Conservation (phyloP, 2,797 vertebrate species). For the Pempheris klunzingeri region DNA sequence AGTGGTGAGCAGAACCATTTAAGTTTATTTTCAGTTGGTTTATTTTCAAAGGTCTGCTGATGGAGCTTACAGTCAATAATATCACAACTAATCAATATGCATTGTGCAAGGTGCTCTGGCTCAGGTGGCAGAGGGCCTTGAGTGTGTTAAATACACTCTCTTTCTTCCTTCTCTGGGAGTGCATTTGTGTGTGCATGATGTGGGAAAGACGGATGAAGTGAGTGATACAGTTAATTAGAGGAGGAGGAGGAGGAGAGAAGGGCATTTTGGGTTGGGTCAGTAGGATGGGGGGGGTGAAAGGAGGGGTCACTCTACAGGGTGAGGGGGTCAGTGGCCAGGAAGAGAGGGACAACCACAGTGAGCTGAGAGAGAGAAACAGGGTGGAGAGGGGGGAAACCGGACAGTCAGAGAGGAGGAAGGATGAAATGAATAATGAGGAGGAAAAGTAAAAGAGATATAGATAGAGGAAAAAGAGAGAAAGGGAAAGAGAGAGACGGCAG, state of each 20-base stretch:
- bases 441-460: conserved; percentile 41
- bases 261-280: conserved; percentile 18
- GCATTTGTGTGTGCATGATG: conserved; percentile 11
- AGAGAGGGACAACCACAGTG: background rate
- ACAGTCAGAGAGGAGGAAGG: conserved; percentile 34
- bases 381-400: background rate
- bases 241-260: background rate
- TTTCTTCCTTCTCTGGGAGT: background rate
- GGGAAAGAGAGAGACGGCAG: conserved; percentile 28
- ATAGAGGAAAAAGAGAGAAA: conserved; percentile 30
- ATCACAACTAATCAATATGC: conserved; percentile 58
- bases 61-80: conserved; percentile 56
- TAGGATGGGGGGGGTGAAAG: background rate
- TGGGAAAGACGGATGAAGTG: conserved; percentile 38
- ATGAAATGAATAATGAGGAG: conserved; percentile 25
- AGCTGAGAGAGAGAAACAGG: background rate
- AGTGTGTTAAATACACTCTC: conserved; percentile 38
- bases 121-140: conserved; percentile 56
- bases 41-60: conserved; percentile 48
- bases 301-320: conserved; percentile 19
- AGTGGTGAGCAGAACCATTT: conserved; percentile 15
- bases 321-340: conserved; percentile 17
- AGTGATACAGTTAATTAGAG: conserved; percentile 36
- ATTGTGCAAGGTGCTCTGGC: conserved; percentile 60
- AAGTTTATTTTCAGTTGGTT: conserved; percentile 44